Percentiles rank a stretch among this genome's conserved stretches.
Conservation (phyloP, 2,888 invertebrate genomes). For the Ectemnius cavifrons region DNA sequence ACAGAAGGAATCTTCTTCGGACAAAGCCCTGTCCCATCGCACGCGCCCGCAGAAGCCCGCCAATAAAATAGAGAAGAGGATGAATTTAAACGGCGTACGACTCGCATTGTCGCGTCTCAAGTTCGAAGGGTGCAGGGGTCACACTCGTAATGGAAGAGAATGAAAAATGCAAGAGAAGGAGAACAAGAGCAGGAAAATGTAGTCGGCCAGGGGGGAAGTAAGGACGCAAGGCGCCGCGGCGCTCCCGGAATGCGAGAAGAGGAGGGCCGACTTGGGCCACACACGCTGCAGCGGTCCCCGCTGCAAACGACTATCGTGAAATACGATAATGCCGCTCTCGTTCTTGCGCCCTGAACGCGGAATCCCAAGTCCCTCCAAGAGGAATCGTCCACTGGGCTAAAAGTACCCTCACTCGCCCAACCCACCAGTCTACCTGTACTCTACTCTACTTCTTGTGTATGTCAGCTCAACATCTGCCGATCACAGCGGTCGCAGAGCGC, state of each 20-base stretch:
- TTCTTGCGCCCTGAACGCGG: slow-evolving; percentile 46
- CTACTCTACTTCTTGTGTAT: not conserved
- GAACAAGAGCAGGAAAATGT: not conserved
- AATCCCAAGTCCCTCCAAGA: slow-evolving; percentile 46
- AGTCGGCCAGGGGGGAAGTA: not conserved
- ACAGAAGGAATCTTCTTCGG: too few species aligned
- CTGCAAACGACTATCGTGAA: slow-evolving; percentile 76
- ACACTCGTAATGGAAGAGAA: not conserved
- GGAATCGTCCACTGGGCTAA: slow-evolving; percentile 40
- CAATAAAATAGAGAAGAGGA: too few species aligned
- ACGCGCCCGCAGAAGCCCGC: not conserved
- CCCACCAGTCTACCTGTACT: not conserved
- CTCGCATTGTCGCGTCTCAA: not conserved
- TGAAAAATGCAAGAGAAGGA: not conserved
- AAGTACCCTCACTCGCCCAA: slow-evolving; percentile 15
- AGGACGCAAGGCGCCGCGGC: slow-evolving; percentile 66
- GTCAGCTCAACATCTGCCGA: not conserved
- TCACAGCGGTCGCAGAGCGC: not conserved
- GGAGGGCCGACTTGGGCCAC: slow-evolving; percentile 71
- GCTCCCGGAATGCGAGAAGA: slow-evolving; percentile 69
- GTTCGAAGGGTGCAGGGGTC: not conserved
- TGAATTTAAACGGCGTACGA: too few species aligned
- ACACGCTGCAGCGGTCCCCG: slow-evolving; percentile 56
- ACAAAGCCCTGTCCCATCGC: not conserved
- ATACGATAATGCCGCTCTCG: slow-evolving; percentile 73